Evolutionary conservation across 2,113 vertebrate genomes (phyloP).

Genomic region (Micromys minutus): DNA sequence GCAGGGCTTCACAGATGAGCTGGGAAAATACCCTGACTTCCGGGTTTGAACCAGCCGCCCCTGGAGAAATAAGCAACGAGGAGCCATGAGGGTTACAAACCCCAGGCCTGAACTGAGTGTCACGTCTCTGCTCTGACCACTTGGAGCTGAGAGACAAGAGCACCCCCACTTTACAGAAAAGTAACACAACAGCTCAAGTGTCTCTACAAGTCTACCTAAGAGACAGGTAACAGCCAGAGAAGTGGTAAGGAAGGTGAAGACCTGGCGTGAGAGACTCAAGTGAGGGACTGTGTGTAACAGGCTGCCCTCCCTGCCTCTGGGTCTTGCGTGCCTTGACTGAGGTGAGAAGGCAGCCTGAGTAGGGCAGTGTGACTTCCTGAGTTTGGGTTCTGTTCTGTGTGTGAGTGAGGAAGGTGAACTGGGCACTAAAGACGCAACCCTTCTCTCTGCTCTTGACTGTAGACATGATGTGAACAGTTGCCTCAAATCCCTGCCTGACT

Average conservation of each 20-base stretch:
- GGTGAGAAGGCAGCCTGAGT: background rate
- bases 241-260: background rate
- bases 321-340: background rate
- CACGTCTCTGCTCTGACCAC: background rate
- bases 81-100: rapidly evolving
- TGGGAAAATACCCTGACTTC: constrained; percentile 96
- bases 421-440: background rate
- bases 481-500: background rate
- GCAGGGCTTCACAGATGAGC: constrained; percentile 94
- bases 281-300: background rate
- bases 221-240: rapidly evolving
- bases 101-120: rapidly evolving
- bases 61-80: constrained; percentile 79
- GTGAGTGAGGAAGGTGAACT: background rate
- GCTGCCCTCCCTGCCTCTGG: background rate
- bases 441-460: background rate
- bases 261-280: background rate
- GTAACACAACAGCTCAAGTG: background rate
- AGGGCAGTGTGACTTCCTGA: background rate
- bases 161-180: background rate
- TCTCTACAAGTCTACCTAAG: background rate
- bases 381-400: background rate
- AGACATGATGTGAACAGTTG: no score
- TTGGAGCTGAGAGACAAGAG: background rate
- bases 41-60: constrained; percentile 92